Evolutionary conservation across 2,113 vertebrate genomes (phyloP).

Genomic region (Carlito syrichta): DNA sequence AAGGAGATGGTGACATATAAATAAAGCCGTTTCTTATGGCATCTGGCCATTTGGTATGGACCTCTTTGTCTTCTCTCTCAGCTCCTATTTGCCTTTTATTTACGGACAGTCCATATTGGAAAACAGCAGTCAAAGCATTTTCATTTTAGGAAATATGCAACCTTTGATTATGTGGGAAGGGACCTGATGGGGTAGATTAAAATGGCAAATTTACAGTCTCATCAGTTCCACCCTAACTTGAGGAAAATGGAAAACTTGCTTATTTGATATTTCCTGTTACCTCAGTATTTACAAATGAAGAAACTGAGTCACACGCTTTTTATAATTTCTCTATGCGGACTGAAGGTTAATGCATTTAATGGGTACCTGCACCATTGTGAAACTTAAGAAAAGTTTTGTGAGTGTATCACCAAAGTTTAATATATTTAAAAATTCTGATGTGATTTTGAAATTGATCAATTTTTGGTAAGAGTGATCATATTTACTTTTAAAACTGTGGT

Average conservation of each 20-base stretch:
- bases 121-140: background rate
- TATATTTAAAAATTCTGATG: background rate
- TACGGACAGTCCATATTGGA: background rate
- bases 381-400: no score
- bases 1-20: background rate
- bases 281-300: background rate
- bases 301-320: background rate
- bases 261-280: background rate
- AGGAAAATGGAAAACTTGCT: background rate
- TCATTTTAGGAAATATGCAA: background rate
- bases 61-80: background rate
- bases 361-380: no score
- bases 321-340: no score
- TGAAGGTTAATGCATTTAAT: no score
- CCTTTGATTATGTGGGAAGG: background rate
- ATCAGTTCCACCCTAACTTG: background rate
- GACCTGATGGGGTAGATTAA: background rate
- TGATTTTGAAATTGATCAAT: conserved; percentile 48
- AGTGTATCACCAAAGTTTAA: no score
- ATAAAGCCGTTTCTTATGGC: background rate
- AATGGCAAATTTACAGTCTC: conserved; percentile 5
- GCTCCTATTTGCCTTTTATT: conserved; percentile 23
- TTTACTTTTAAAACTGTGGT: background rate
- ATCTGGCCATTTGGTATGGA: conserved; percentile 8
- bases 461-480: conserved; percentile 6